Conservation (phyloP, 2,797 vertebrate genomes). For the Tangara arthus region DNA sequence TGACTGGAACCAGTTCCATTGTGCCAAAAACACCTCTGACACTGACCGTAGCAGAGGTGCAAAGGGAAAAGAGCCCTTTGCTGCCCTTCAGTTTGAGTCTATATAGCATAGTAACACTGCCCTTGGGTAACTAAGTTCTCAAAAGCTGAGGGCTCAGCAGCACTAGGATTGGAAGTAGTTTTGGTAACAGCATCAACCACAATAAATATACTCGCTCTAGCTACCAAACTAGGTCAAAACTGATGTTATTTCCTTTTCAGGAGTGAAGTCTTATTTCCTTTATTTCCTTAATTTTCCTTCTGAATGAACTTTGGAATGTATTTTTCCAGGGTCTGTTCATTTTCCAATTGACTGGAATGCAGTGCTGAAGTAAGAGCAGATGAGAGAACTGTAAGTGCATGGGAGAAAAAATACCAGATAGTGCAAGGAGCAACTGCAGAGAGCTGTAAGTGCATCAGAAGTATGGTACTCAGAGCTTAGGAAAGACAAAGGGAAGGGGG, state of each 20-base stretch:
- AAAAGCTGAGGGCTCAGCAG: neutral
- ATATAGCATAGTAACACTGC: fast-evolving
- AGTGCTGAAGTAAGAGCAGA: neutral
- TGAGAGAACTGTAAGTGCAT: neutral
- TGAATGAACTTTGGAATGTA: neutral
- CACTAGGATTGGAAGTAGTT: neutral
- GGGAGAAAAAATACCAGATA: neutral
- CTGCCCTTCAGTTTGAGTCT: neutral
- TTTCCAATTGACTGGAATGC: neutral
- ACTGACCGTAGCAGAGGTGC: neutral
- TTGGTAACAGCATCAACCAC: neutral
- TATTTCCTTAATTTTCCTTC: neutral
- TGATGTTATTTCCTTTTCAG: neutral
- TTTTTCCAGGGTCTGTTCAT: neutral
- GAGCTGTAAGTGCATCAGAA: neutral
- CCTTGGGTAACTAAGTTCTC: neutral
- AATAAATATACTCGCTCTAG: neutral
- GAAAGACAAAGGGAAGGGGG: neutral
- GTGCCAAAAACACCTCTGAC: neutral
- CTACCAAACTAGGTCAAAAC: neutral
- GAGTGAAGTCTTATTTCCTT: neutral
- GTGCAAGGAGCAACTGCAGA: neutral
- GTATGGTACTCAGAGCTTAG: neutral
- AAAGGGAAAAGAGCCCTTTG: neutral
- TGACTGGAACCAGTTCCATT: neutral